These are phyloP conservation scores for Habroteleia sp. DNA, from an alignment of 2,888 invertebrate genomes.

Conservation along the genomic window DNA sequence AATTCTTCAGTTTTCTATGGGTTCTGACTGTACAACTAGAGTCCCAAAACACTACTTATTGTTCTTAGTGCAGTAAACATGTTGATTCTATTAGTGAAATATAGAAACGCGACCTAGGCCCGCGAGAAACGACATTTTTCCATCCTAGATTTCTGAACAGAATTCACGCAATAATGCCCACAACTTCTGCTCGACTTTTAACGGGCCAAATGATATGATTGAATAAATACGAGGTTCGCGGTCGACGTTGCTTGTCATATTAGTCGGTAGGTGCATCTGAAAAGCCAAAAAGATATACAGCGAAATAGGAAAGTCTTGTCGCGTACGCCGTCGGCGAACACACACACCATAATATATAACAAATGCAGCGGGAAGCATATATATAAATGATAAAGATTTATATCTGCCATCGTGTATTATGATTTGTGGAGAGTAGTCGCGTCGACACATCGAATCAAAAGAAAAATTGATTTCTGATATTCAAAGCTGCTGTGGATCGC, in stretches of 20 bases:
- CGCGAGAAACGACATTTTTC: not conserved
- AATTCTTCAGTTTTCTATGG: too few relatives aligned
- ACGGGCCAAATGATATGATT: slow-evolving; percentile 32
- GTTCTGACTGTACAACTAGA: too few relatives aligned
- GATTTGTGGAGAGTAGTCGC: slow-evolving; percentile 49
- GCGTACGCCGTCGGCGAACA: slow-evolving; percentile 30
- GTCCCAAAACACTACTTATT: too few relatives aligned
- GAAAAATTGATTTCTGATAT: slow-evolving; percentile 63
- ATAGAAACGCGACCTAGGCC: not conserved
- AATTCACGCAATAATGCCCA: slow-evolving; percentile 3
- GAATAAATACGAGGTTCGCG: slow-evolving; percentile 39
- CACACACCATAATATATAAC: slow-evolving; percentile 32
- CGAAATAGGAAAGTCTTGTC: slow-evolving; percentile 54
- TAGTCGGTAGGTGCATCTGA: slow-evolving; percentile 30
- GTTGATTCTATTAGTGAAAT: too few relatives aligned
- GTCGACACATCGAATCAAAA: slow-evolving; percentile 47
- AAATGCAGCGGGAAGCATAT: slow-evolving; percentile 40
- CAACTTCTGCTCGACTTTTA: slow-evolving; percentile 7
- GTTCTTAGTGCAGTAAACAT: too few relatives aligned
- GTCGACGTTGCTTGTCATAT: slow-evolving; percentile 39
- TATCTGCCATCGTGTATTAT: slow-evolving; percentile 45
- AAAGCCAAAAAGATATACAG: slow-evolving; percentile 40
- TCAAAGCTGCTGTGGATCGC: slow-evolving; percentile 3
- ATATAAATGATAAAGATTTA: slow-evolving; percentile 58
- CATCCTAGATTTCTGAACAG: not conserved